Conservation (phyloP, 2,888 invertebrate genomes). For the Chaetoderma sp. region DNA sequence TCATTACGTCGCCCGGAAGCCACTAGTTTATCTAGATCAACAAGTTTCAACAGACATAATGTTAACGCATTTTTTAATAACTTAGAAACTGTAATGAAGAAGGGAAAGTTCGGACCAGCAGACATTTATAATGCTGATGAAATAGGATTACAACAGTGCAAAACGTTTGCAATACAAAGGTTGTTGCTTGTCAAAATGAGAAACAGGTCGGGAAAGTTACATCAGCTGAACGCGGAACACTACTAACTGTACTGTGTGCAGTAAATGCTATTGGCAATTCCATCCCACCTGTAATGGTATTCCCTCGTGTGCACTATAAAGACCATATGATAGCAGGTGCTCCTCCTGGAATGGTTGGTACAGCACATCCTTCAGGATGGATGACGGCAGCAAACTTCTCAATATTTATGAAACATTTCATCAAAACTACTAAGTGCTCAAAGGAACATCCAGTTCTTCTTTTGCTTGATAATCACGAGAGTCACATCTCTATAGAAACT, state of each 20-base stretch:
- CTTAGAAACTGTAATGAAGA: constrained; percentile 13
- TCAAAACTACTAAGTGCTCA: constrained; percentile 40
- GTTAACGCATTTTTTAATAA: constrained; percentile 24
- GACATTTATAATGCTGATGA: constrained; percentile 14
- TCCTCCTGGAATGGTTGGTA: constrained; percentile 13
- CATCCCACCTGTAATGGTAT: constrained; percentile 19
- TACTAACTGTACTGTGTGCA: constrained; percentile 10
- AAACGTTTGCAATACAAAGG: constrained; percentile 13
- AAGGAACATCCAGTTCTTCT: constrained; percentile 45
- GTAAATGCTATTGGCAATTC: constrained; percentile 11
- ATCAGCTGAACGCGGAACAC: constrained; percentile 16
- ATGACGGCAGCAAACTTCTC: constrained; percentile 34
- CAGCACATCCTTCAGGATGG: constrained; percentile 17
- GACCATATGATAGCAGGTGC: constrained; percentile 3
- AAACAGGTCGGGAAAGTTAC: constrained; percentile 14
- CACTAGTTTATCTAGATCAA: constrained; percentile 31
- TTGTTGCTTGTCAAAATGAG: constrained; percentile 3
- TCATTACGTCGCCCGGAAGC: constrained; percentile 35
- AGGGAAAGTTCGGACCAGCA: background rate
- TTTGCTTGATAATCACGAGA: constrained; percentile 52
- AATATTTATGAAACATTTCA: constrained; percentile 46
- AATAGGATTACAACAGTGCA: constrained; percentile 23
- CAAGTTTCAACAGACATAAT: constrained; percentile 35
- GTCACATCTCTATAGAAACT: constrained; percentile 43
- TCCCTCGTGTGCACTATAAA: constrained; percentile 22